Base-by-base conservation (phyloP, 2,888 invertebrate genomes). In the Glaucopsyche alexis region DNA sequence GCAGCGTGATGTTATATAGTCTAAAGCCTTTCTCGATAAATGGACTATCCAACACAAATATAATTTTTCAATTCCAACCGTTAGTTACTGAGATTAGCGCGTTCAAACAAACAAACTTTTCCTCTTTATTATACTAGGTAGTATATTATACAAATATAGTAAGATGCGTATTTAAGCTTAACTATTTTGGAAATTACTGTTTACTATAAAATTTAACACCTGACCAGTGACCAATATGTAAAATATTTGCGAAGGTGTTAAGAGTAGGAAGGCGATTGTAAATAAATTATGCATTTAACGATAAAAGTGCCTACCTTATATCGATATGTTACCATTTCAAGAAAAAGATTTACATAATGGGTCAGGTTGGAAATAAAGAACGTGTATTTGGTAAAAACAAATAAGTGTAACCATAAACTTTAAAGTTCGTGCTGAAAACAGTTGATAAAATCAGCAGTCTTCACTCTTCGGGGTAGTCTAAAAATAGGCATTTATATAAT, bases 311-410 rank as follows among this genome's bases (percentile, higher is more conserved):
- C 9, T 55, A 16, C 55, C 55, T 55, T 55, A 19, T 55, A 55
- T 55, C 55, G 55, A 5, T 5, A 9, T 55, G 55, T 7, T 55
- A 55, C 52, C 42, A 55, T 71, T 71, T 55, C 55, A 40, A 71
- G 19, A 55, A 19, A 38, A 38, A 70, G 52, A 71, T 71, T 71
- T 71, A 60, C 71, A 55, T 71, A 55, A 55, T 71, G 55, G 40
- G 40, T 45, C 52, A 71, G 19, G 40, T 8, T 7, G 42, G 55
- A 60, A 52, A 71, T 71, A 71, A 71, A 71, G 42, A 19, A 29
- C 42, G 19, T 55, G 55, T 55, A 71, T 71, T 71, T 60, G 71
- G 71, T 55, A 42, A 71, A 71, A 71, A 71, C 71, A 45, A 71
- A 55, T 71, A 71, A 71, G 38, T 16, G 16, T 7, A 40, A 55